Base-by-base conservation (phyloP, 2,888 invertebrate species). In the Chrysopilus asiliformis region DNA sequence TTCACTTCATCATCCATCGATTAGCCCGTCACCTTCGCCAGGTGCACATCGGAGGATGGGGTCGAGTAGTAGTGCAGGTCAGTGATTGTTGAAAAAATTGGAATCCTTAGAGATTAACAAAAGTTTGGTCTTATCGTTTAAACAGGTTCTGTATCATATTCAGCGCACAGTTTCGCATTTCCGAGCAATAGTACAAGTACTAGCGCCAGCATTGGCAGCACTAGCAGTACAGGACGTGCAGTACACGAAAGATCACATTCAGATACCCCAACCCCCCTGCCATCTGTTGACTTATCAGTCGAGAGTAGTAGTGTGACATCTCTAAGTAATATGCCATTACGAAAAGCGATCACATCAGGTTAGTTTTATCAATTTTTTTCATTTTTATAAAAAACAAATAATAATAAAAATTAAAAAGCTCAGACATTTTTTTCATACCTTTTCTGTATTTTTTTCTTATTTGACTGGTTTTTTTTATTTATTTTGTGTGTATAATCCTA, bases 271-370 rank as follows among this genome's bases (percentile, higher is more conserved):
- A 81, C 83, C 33, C 79, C 83, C 34, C 66, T 85, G 49, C 82
- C 83, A 33, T 79, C 83, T 9, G 89, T 93, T 35, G 87, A 90
- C 62, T 70, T 94, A 40, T 90, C 87, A 38, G 85, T 87, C 20
- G 93, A 94, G 66, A 91, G 91, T 64, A 91, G 91, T 62, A 91
- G 90, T 60, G 91, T 93, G 44, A 87, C 91, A 36, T 89, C 89
- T 42, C 74, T 91, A 52, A 85, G 86, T 56, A 89, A 87, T 68
- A 71, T 90, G 64, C 86, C 89, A 43, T 67, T 87, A 49, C 70
- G 89, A 48, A 90, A 91, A 68, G 86, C 85, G 32, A 62, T 74
- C 43, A 76, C 76, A 42, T 76, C 76, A 52, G 78, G 78, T 78
- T 56, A 55, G 59, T 49, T 40, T 7, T n/a, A n/a, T n/a, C n/a